phyloP scores from a whole-genome alignment of 2,797 vertebrate genomes.

The Antrozous pallidus region DNA sequence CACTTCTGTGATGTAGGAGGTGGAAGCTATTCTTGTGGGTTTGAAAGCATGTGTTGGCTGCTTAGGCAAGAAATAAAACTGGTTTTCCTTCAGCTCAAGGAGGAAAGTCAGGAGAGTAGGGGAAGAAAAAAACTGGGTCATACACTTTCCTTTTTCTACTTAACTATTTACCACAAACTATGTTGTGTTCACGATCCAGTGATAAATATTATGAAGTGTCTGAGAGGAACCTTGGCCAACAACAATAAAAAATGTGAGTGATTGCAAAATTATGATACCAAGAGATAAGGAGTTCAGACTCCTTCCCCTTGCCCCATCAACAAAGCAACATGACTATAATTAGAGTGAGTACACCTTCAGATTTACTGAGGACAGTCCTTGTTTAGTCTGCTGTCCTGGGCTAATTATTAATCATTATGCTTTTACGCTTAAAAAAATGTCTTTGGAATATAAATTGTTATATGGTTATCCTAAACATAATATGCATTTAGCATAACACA shows the following conservation, averaged over 20 bases:
- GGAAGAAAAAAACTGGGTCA: neutral
- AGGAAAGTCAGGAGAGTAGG: neutral
- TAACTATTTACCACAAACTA: neutral
- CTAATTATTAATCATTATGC: neutral
- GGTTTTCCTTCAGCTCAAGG: neutral
- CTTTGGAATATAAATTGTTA: slow-evolving; percentile 30
- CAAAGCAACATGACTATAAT: neutral
- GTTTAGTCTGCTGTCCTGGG: neutral
- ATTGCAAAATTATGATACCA: slow-evolving; percentile 5
- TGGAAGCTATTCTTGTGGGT: neutral
- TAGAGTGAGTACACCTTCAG: neutral
- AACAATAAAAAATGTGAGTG: slow-evolving; percentile 14
- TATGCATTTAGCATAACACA: neutral
- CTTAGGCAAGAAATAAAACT: neutral
- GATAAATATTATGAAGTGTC: neutral
- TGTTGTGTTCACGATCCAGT: neutral
- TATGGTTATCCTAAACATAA: neutral
- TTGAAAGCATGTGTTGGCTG: neutral
- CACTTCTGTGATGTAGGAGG: neutral
- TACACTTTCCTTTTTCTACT: neutral
- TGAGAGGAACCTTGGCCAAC: neutral
- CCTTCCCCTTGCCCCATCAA: neutral
- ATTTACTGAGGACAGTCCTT: neutral
- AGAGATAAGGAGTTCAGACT: neutral
- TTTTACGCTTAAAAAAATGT: slow-evolving; percentile 9